phyloP scores from a whole-genome alignment of 2,113 vertebrate genomes.

The Triplophysa tibetana region DNA sequence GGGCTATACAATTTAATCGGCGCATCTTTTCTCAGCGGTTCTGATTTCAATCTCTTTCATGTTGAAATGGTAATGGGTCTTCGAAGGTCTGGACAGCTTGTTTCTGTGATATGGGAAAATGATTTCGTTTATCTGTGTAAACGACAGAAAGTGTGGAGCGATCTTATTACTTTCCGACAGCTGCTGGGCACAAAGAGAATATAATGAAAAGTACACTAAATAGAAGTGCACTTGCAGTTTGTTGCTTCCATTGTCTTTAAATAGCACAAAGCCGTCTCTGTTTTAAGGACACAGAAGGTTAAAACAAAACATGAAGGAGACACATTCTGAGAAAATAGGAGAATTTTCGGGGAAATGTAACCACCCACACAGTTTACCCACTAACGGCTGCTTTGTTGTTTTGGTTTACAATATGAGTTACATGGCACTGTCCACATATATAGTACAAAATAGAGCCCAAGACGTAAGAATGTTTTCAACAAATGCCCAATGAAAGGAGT shows the following conservation, averaged over 20 bases:
- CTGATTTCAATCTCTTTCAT: constrained; percentile 10
- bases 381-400: background rate
- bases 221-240: background rate
- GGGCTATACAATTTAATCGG: constrained; percentile 10
- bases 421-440: too few relatives aligned
- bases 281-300: background rate
- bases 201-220: constrained; percentile 21
- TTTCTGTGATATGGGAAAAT: constrained; percentile 9
- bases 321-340: background rate
- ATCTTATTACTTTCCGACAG: constrained; percentile 16
- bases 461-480: too few relatives aligned
- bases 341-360: background rate
- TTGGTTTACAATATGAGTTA: too few relatives aligned
- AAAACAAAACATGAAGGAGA: background rate
- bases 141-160: background rate
- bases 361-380: too few relatives aligned
- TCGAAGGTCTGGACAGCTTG: background rate
- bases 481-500: too few relatives aligned
- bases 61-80: constrained; percentile 1
- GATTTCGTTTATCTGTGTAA: background rate
- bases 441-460: too few relatives aligned
- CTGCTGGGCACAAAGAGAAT: constrained; percentile 19
- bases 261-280: constrained; percentile 24
- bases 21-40: background rate
- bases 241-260: background rate